Evolutionary conservation across 2,797 vertebrate species (phyloP).

Genomic region (Mus minutoides): DNA sequence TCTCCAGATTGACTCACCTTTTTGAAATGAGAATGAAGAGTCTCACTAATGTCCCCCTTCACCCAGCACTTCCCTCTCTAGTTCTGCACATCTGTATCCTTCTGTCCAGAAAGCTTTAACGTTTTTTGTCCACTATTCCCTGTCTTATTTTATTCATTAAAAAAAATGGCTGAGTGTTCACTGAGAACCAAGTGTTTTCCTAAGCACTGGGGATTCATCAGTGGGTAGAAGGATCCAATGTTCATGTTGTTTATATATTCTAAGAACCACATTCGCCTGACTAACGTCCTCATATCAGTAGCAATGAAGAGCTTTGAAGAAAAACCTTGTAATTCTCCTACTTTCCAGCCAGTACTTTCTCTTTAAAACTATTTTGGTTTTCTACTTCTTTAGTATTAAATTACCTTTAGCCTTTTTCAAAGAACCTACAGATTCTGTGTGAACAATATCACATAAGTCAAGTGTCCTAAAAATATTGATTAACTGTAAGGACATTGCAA

Average conservation of each 20-base stretch:
- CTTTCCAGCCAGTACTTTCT: not conserved
- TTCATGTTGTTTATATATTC: not conserved
- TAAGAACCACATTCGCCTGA: not conserved
- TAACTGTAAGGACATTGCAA: not conserved
- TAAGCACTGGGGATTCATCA: not conserved
- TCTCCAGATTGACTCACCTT: not conserved
- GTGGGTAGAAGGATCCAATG: not conserved
- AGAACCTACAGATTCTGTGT: not conserved
- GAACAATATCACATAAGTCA: not conserved
- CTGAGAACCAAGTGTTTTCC: not conserved
- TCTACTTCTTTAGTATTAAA: not conserved
- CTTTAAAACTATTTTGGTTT: not conserved
- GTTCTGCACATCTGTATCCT: not conserved
- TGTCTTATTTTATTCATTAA: constrained; percentile 9
- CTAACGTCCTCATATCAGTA: not conserved
- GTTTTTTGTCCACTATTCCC: not conserved
- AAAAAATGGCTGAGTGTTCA: not conserved
- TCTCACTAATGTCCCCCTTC: not conserved
- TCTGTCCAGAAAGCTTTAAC: not conserved
- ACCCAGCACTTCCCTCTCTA: not conserved
- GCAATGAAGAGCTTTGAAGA: not conserved
- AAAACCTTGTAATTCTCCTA: not conserved
- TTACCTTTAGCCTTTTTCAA: not conserved
- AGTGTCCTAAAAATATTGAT: not conserved
- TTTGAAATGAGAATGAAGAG: not conserved